These are phyloP conservation scores for Dipodomys stephensi DNA, from an alignment of 2,113 vertebrate genomes.

Conservation along the genomic window DNA sequence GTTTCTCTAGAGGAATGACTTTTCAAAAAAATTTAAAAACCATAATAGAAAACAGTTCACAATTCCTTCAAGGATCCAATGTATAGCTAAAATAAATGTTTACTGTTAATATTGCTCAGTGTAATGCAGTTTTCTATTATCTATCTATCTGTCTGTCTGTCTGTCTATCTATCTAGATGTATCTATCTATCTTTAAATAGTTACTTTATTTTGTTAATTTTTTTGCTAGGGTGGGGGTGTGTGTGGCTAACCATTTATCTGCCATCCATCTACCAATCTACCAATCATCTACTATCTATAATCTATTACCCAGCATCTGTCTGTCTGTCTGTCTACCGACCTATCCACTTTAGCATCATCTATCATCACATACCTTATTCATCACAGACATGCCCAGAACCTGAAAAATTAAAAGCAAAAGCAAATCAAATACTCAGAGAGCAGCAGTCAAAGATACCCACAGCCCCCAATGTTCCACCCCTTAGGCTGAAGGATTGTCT, in stretches of 20 bases:
- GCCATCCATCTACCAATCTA: no score
- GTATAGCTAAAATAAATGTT: not conserved
- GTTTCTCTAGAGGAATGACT: not conserved
- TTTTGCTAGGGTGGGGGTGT: no score
- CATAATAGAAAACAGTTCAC: not conserved
- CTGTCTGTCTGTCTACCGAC: not conserved
- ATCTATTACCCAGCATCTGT: not conserved
- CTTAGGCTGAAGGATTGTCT: not conserved
- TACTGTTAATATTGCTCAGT: not conserved
- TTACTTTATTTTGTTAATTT: no score
- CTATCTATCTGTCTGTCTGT: not conserved
- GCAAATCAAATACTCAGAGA: conserved; percentile 17
- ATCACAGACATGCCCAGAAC: conserved; percentile 78
- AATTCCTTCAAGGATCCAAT: not conserved
- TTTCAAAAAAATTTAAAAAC: conserved; percentile 19
- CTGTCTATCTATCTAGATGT: no score
- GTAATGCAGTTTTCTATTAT: not conserved
- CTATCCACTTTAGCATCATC: not conserved
- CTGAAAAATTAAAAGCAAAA: conserved; percentile 74
- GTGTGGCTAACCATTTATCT: no score
- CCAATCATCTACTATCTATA: no score
- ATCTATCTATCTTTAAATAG: not conserved
- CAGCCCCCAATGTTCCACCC: not conserved
- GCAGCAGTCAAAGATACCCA: not conserved
- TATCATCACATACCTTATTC: conserved; percentile 75